Evolutionary conservation across 1,140 invertebrate species (phyloP), one percentile per base, ranked within the genome.

Genomic region (Anoplolepis gracilipes): DNA sequence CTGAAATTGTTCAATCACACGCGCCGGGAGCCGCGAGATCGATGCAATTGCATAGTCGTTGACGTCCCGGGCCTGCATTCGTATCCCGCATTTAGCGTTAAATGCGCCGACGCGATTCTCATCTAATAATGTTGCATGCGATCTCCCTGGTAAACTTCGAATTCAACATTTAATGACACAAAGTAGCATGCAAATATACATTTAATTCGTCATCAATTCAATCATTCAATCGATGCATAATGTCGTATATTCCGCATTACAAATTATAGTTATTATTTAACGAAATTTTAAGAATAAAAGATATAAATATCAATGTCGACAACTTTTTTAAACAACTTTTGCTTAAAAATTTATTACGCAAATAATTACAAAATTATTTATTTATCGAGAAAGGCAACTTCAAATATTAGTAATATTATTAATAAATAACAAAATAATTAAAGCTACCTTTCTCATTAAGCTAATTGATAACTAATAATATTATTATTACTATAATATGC

Each of bases 1-100:
- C 53, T 59, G 11, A 25, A 81, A 73, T 82, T 59, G 78, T 82
- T 82, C 53, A 46, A 82, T 82, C 78, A 59, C 78, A 59, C 78
- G 36, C 53, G 55, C n/a, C 33, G 53, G 33, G 22, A 81, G 65
- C 78, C 33, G 65, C 49, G 53, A 72, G 78, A 81, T 81, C 78
- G 78, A 72, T 81, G 55, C 53, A 82, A 72, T 61, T 59, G 67
- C 78, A 46, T 73, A 53, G 78, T 53, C 76, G 33, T 79, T 79
- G 77, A 82, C 53, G 67, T 73, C 30, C 39, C 62, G 42, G 42
- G 11, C 77, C 62, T 36, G 36, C 49, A 36, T 42, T 59, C 77
- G 33, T 30, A 81, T 70, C 64, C 64, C 64, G 62, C 77, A 49
- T 70, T 57, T 59, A 59, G 36, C 53, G 78, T 25, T 73, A 57